Percentiles rank a stretch among this genome's conserved stretches.
Evolutionary conservation across 2,113 vertebrate genomes (phyloP).

Genomic region (Boleophthalmus pectinirostris): DNA sequence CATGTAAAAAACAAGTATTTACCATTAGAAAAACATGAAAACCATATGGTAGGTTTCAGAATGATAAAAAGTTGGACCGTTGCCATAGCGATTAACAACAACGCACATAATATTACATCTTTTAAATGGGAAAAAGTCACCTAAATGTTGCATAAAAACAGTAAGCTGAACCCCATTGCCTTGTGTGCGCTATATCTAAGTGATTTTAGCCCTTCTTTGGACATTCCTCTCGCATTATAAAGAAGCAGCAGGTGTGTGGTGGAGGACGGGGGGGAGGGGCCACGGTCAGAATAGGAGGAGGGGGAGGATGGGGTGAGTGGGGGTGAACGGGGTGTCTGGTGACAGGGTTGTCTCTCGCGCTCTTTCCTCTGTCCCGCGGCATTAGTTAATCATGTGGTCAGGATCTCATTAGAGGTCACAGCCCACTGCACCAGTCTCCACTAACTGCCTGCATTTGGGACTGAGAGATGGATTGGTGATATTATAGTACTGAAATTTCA

Average conservation of each 20-base stretch:
- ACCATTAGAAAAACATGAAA: too few species aligned
- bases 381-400: constrained; percentile 62
- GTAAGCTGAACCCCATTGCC: background rate
- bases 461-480: background rate
- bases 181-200: background rate
- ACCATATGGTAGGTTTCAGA: background rate
- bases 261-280: background rate
- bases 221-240: background rate
- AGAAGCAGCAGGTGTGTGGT: constrained; percentile 42
- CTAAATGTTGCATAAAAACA: too few species aligned
- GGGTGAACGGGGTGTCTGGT: constrained; percentile 29
- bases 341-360: constrained; percentile 39
- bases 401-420: constrained; percentile 60
- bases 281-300: background rate
- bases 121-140: too few species aligned
- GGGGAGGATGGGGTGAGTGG: too few species aligned
- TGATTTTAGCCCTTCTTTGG: background rate
- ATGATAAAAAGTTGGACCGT: too few species aligned
- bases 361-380: constrained; percentile 13
- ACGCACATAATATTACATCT: too few species aligned
- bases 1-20: too few species aligned
- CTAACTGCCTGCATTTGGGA: background rate
- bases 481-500: background rate
- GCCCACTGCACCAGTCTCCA: constrained; percentile 50
- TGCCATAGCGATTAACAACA: too few species aligned